Conservation (phyloP, 2,113 vertebrate species). For the Gavia stellata region DNA sequence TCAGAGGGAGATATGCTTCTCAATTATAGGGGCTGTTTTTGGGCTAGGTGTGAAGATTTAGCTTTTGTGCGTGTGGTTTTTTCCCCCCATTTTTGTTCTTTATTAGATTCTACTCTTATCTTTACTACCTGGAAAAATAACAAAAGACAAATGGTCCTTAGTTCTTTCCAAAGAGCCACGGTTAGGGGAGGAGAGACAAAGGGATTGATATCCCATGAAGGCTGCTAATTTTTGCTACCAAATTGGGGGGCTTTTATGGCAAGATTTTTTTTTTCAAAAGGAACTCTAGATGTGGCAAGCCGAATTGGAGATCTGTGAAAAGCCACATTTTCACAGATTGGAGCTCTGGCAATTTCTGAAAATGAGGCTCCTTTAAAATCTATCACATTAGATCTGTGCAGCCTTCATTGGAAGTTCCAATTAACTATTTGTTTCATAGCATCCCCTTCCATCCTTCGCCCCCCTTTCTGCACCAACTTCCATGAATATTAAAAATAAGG, state of each 20-base stretch:
- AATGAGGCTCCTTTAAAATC: slow-evolving; percentile 44
- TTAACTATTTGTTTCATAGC: slow-evolving; percentile 38
- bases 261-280: background rate
- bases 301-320: slow-evolving; percentile 51
- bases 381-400: background rate
- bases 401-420: background rate
- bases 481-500: background rate
- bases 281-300: background rate
- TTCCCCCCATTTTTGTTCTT: background rate
- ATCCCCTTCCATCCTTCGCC: background rate
- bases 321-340: slow-evolving; percentile 38
- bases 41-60: slow-evolving; percentile 45
- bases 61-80: background rate
- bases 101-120: slow-evolving; percentile 1
- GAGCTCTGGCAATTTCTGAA: slow-evolving; percentile 55
- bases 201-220: background rate
- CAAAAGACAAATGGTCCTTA: slow-evolving; percentile 17
- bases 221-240: slow-evolving; percentile 40
- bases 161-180: background rate
- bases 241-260: background rate
- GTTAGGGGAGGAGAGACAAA: slow-evolving; percentile 17
- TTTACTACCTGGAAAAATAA: slow-evolving; percentile 38
- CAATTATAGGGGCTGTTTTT: background rate
- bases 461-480: background rate
- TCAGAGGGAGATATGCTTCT: background rate